Percentiles rank a stretch among this genome's conserved stretches.
These are phyloP conservation scores for Apis laboriosa DNA, from an alignment of 1,140 invertebrate species.

Conservation along the genomic window DNA sequence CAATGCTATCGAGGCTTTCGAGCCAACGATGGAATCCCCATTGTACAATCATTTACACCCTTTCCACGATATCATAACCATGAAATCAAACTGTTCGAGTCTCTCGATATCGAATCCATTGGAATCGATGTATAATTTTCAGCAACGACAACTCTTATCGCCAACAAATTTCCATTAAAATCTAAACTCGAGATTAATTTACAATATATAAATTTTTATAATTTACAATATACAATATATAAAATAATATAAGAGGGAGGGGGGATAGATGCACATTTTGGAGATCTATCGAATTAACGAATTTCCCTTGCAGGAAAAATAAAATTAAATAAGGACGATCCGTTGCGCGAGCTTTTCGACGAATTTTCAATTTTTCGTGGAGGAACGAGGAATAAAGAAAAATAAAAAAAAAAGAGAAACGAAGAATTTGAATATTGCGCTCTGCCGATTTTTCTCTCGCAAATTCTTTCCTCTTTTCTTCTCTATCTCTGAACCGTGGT, in stretches of 20 bases:
- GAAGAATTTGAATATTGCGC: slow-evolving; percentile 12
- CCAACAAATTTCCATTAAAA: too few relatives aligned
- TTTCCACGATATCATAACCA: background rate
- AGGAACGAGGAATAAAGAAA: background rate
- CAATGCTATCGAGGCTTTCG: background rate
- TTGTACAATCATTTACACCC: background rate
- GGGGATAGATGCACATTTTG: too few relatives aligned
- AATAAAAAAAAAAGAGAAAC: background rate
- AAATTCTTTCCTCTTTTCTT: slow-evolving; percentile 6
- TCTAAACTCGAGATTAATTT: too few relatives aligned
- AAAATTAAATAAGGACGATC: slow-evolving; percentile 11
- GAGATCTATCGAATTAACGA: too few relatives aligned
- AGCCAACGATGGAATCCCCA: background rate
- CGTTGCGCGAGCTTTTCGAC: background rate
- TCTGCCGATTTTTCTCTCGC: slow-evolving; percentile 3
- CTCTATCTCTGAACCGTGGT: background rate
- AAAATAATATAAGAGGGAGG: too few relatives aligned
- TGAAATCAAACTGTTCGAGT: background rate
- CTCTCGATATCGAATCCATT: background rate
- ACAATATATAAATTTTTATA: too few relatives aligned
- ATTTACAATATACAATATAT: too few relatives aligned
- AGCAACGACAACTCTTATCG: too few relatives aligned
- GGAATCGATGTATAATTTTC: too few relatives aligned
- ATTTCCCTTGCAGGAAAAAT: too few relatives aligned
- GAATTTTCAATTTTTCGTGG: slow-evolving; percentile 21